Percentiles rank a stretch among this genome's conserved stretches.
These are phyloP conservation scores for Epinephelus lanceolatus DNA, from an alignment of 2,113 vertebrate genomes.

Conservation along the genomic window DNA sequence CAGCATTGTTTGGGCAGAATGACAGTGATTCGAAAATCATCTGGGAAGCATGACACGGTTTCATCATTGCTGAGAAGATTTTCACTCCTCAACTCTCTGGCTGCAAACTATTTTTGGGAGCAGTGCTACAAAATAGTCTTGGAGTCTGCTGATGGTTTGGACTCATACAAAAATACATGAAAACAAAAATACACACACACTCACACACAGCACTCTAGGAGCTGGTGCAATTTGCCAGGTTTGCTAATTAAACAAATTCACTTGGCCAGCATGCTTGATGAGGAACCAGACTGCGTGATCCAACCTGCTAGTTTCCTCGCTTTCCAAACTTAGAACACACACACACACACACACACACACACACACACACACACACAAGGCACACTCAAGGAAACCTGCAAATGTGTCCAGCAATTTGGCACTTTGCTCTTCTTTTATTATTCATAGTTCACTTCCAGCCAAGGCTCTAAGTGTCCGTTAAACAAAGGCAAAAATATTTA, in stretches of 20 bases:
- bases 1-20: conserved; percentile 72
- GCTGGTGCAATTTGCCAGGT: conserved; percentile 71
- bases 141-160: conserved; percentile 66
- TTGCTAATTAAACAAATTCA: conserved; percentile 83
- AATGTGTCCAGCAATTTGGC: conserved; percentile 41
- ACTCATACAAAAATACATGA: conserved; percentile 38
- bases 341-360: conserved; percentile 16
- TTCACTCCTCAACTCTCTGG: conserved; percentile 59
- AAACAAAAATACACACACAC: conserved; percentile 41
- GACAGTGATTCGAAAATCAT: conserved; percentile 69
- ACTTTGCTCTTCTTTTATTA: conserved; percentile 45
- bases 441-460: conserved; percentile 41
- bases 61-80: conserved; percentile 71
- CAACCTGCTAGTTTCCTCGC: conserved; percentile 68
- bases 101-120: conserved; percentile 69
- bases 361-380: conserved; percentile 12
- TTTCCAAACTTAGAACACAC: conserved; percentile 52
- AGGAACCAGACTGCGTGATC: conserved; percentile 64
- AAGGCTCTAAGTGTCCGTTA: conserved; percentile 46
- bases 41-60: conserved; percentile 68
- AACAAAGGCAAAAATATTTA: conserved; percentile 58
- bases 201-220: conserved; percentile 68
- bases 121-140: conserved; percentile 60
- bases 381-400: conserved; percentile 28
- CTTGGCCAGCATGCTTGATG: conserved; percentile 71